Evolutionary conservation across 2,113 vertebrate genomes (phyloP), one percentile per base, ranked within the genome.

Genomic region (Edolisoma coerulescens): DNA sequence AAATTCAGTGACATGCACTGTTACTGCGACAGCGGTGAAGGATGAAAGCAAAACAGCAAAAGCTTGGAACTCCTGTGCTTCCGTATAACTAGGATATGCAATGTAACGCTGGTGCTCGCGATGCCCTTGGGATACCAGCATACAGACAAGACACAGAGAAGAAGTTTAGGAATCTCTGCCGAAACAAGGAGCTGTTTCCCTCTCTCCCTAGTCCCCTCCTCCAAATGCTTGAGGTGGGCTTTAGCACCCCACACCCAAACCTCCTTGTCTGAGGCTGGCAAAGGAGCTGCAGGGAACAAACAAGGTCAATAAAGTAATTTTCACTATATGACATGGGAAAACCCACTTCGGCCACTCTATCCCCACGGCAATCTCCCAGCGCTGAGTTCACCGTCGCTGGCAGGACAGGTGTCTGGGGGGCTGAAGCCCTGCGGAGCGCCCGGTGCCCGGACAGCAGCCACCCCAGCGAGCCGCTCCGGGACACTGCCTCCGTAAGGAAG

Each of bases 41-140:
- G 7, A 30, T 3, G 32, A 33, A 41, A 71, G 7, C 1, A 1
- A 33, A 68, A 20, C 35, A 33, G n/a, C 3, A 18, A 22, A 21
- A 84, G 33, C 33, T 37, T 15, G 32, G 42, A 47, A 60, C 13
- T 44, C 8, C 22, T 39, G 56, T 49, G 50, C 37, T 57, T 45
- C 57, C 27, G 5, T 2, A 0, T 3, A 73, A 28, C 13, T 54
- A 69, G 41, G 54, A 69, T 56, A 45, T 45, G 44, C 42, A 59
- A 27, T 3, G 21, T 45, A 79, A 39, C 0, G 0, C 4, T 14
- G 11, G n/a, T 21, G 2, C 33, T 57, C 19, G 0, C 0, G 1
- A 33, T 13, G 53, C 1, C 2, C 15, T 54, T 19, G 39, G 76
- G 39, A 63, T 17, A 59, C 6, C 32, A 59, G 53, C 7, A 2